Base-by-base conservation (phyloP, 2,113 vertebrate species). In the Rafetus swinhoei region DNA sequence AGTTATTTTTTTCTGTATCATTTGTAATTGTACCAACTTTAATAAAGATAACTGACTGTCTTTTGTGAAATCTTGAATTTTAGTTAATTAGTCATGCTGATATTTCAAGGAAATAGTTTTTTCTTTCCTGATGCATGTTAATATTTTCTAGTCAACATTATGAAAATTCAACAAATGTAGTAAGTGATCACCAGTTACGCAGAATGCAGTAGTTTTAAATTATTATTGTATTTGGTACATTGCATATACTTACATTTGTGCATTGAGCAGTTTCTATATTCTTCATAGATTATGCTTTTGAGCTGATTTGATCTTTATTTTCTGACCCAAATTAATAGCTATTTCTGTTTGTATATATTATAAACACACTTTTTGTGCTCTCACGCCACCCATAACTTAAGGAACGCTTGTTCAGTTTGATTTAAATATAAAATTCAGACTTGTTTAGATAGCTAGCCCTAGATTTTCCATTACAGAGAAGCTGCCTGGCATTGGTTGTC, bases 401-500 rank as follows among this genome's bases (percentile, higher is more conserved):
- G 57, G 90, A 91, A 53, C 86, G 86, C 84, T 85, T 84, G 83
- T 77, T 93, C 4, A 4, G 80, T 92, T 92, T 87, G 84, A 59
- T 87, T 94, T 94, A 85, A 74, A 25, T 87, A 55, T 88, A 79
- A 85, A 95, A 92, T 80, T 54, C 77, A 90, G 93, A 57, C 93
- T 72, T 94, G 85, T 85, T 90, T 93, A 90, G 84, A 88, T 88
- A 90, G 27, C 5, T 92, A 85, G 94, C 91, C 90, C 55, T 62
- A 91, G 62, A 65, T 93, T 93, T 95, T 91, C 82, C 84, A 11
- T 90, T 90, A 85, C 77, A 87, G 72, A 62, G 91, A 94, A 88
- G 62, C 35, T 94, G 62, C 92, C 93, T 96, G 94, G 87, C 91
- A 93, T 84, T 92, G 84, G 11, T 55, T 80, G 62, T 81, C 85